Base-by-base conservation (phyloP, 2,113 vertebrate species). In the Panthera leo region DNA sequence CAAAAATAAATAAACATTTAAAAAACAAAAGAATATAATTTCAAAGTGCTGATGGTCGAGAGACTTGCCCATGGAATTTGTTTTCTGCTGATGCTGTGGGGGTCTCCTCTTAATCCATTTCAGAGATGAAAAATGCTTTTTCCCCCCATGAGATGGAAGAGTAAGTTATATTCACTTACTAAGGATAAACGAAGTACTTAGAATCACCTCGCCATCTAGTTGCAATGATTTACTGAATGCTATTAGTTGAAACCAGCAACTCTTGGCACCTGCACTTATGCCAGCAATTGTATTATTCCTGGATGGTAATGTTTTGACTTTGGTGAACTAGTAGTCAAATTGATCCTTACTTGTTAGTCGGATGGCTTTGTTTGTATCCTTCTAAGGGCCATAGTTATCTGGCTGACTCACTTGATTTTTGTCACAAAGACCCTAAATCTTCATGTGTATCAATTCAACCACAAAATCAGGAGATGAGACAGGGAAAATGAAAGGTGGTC, bases 271-370 rank as follows among this genome's bases (percentile, higher is more conserved):
- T 83, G 10, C 23, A 88, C 19, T 95, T 88, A 53, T 10, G 48
- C 31, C 29, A 82, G 25, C 34, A 51, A 36, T 23, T 82, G 34
- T 42, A 63, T 90, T 80, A 48, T 89, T 67, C 29, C 67, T 79
- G 58, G 31, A 82, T 82, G 7, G 15, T 61, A 58, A 39, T 31
- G 5, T 88, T 93, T 84, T 80, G n/a, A 9, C 39, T 96, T 97
- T 87, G 21, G 65, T 67, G 29, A 89, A 65, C 18, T 87, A 4
- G 4, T 78, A 19, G 39, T 73, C 95, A 70, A 78, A 61, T 51
- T 79, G 39, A 91, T 75, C 18, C 39, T 95, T 88, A 55, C 18
- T 92, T 92, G 25, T 21, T 95, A n/a, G 85, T 97, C n/a, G 84
- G 25, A 48, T 27, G 78, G 10, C 2, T 23, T 95, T 34, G 39